A percentile compares a stretch with the other conserved stretches of the same genome.
phyloP scores from a whole-genome alignment of 2,888 invertebrate genomes.

The Eilema caniola region DNA sequence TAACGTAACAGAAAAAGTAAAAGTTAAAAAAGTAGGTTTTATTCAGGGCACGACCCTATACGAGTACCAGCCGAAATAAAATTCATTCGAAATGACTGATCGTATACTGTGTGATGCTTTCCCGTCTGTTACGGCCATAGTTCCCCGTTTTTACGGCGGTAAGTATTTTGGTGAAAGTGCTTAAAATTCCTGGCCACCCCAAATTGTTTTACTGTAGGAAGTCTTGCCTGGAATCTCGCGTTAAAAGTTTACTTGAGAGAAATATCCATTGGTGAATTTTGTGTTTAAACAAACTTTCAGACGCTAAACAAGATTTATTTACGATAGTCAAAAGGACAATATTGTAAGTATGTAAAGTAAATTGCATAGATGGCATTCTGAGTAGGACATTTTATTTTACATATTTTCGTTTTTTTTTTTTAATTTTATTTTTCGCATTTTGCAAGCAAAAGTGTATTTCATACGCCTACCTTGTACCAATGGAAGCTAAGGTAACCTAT shows the following conservation, averaged over 20 bases:
- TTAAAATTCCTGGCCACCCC: conserved; percentile 23
- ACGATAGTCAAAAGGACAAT: neutral
- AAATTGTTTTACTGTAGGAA: conserved; percentile 19
- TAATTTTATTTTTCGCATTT: too few relatives aligned
- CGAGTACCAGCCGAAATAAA: conserved; percentile 38
- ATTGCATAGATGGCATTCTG: neutral
- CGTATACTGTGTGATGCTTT: conserved; percentile 35
- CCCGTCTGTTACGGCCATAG: conserved; percentile 20
- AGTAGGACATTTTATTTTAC: too few relatives aligned
- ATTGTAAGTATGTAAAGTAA: neutral
- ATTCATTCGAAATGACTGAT: conserved; percentile 41
- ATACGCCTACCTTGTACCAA: too few relatives aligned
- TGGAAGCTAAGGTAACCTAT: too few relatives aligned
- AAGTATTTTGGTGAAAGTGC: conserved; percentile 24
- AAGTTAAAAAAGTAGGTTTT: conserved; percentile 36
- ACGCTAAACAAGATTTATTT: conserved; percentile 6
- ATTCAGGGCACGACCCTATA: conserved; percentile 37
- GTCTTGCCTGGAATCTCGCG: conserved; percentile 18
- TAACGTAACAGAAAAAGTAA: neutral
- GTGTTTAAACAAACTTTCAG: neutral
- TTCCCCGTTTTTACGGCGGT: conserved; percentile 21
- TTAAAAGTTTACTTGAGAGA: conserved; percentile 13
- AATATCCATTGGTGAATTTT: neutral
- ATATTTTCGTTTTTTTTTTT: too few relatives aligned
- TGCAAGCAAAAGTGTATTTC: too few relatives aligned